phyloP scores from a whole-genome alignment of 1,140 invertebrate genomes.

The Bombus difficillimus region DNA sequence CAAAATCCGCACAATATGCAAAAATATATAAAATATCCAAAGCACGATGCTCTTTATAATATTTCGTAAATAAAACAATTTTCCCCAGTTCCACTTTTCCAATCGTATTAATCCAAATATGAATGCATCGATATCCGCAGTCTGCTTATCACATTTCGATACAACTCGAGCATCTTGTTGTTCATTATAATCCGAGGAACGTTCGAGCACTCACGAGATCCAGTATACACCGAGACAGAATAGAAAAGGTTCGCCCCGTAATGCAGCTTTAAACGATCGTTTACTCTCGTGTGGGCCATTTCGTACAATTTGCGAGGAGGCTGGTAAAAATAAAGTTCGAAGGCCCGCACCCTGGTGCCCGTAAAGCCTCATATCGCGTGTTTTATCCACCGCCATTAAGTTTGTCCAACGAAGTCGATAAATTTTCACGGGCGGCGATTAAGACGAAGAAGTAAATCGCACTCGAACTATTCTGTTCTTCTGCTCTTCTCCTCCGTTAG shows the following conservation, averaged over 20 bases:
- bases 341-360: neutral
- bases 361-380: neutral
- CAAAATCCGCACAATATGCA: neutral
- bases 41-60: too few relatives aligned
- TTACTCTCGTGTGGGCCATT: conserved; percentile 5
- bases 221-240: neutral
- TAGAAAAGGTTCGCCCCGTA: neutral
- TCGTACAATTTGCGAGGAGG: neutral
- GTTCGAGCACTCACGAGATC: neutral
- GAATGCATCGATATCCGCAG: neutral
- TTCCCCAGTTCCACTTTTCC: neutral
- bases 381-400: neutral
- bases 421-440: conserved; percentile 26
- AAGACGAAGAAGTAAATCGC: conserved; percentile 4
- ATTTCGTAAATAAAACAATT: neutral
- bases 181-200: neutral
- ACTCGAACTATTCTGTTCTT: neutral
- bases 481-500: too few relatives aligned
- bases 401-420: conserved; percentile 2
- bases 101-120: neutral
- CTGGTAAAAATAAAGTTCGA: neutral
- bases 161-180: neutral
- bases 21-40: neutral
- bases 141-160: neutral
- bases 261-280: conserved; percentile 12